Base-by-base conservation (phyloP, 2,888 invertebrate species). In the Lypha dubia region DNA sequence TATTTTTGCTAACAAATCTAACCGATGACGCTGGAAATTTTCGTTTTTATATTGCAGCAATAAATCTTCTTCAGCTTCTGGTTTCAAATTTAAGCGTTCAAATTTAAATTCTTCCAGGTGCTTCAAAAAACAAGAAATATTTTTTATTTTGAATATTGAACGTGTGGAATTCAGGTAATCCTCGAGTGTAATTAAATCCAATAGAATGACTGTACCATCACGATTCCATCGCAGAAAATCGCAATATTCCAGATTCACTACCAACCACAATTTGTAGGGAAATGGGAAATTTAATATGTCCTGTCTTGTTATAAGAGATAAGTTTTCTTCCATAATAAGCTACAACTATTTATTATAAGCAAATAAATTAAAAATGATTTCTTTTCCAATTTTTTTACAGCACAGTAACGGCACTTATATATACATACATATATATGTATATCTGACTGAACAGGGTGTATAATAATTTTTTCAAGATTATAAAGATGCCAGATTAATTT, bases 271-370 rank as follows among this genome's bases (percentile, higher is more conserved):
- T 76, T 89, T 89, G 35, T 88, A 87, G 1, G 88, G 88, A 75
- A 88, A 88, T 6, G 88, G 88, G 79, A 89, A 89, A 20, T 86
- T 88, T 9, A 86, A 67, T 32, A 89, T 87, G 68, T 88, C 88
- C 46, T 88, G 84, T 0, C 87, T 87, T 0, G 87, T 87, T 35
- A 89, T 70, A 46, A 67, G 71, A 1, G 67, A 0, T n/a, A 67
- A 44, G 28, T 58, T 79, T 15, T 7, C 6, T 15, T 56, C 79
- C 79, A 79, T 79, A 44, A 63, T 63, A 49, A 8, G 11, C 17
- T 7, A 41, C 7, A 22, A 11, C 38, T 56, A 28, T 11, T 32
- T n/a, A 32, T 20, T 28, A 49, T 32, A 28, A 58, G 32, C 7
- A 32, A 15, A 28, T 13, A 4, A 58, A 15, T 7, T 0, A 44